Percentiles rank a stretch among this genome's conserved stretches.
phyloP scores from a whole-genome alignment of 2,888 invertebrate species.

The Apotomis capreana region DNA sequence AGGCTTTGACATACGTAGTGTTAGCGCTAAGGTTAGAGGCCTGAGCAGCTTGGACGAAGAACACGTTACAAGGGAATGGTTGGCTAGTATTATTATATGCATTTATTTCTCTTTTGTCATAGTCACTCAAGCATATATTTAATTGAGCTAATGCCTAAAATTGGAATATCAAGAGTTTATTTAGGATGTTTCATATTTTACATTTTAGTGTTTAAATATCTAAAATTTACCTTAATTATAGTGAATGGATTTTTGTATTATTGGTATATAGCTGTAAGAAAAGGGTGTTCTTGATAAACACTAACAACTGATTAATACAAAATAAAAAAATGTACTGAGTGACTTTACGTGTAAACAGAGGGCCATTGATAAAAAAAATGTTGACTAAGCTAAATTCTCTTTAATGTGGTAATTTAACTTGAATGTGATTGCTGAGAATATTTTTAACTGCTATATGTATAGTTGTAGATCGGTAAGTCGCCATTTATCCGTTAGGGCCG shows the following conservation, averaged over 20 bases:
- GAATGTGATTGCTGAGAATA: slow-evolving; percentile 82
- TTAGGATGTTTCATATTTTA: slow-evolving; percentile 84
- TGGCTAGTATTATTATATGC: slow-evolving; percentile 82
- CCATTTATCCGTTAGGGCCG: slow-evolving; percentile 12
- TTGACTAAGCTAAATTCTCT: slow-evolving; percentile 82
- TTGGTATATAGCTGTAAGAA: slow-evolving; percentile 82
- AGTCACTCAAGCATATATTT: slow-evolving; percentile 82
- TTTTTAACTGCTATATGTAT: slow-evolving; percentile 80
- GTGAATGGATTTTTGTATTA: slow-evolving; percentile 83
- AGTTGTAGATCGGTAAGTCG: slow-evolving; percentile 74
- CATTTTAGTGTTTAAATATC: slow-evolving; percentile 83
- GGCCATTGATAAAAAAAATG: slow-evolving; percentile 81
- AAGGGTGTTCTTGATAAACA: slow-evolving; percentile 81
- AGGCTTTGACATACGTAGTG: slow-evolving; percentile 72
- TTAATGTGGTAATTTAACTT: slow-evolving; percentile 77
- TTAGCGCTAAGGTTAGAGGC: slow-evolving; percentile 67
- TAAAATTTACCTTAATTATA: slow-evolving; percentile 84
- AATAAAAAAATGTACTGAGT: slow-evolving; percentile 81
- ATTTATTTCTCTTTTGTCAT: slow-evolving; percentile 82
- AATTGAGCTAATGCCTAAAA: slow-evolving; percentile 83
- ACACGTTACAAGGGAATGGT: slow-evolving; percentile 71
- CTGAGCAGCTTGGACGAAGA: slow-evolving; percentile 79
- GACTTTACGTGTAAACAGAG: slow-evolving; percentile 83
- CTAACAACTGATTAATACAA: slow-evolving; percentile 81
- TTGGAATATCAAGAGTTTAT: slow-evolving; percentile 84